Evolutionary conservation across 2,888 invertebrate genomes (phyloP).

Genomic region (Athalia cordata): DNA sequence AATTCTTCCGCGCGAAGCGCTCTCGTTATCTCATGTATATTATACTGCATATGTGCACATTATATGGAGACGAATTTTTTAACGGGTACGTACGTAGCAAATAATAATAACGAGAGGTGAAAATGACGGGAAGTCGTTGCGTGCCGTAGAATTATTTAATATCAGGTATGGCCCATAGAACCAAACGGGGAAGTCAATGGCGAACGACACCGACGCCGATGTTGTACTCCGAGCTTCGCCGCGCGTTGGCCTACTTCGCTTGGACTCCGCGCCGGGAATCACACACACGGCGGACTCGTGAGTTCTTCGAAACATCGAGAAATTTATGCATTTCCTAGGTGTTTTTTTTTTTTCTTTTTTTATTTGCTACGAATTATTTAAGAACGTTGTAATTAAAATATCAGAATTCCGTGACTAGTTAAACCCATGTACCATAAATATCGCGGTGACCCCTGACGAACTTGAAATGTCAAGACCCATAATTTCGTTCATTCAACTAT

Average conservation of each 20-base stretch:
- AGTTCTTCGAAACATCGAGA: slow-evolving; percentile 9
- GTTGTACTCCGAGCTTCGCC: slow-evolving; percentile 4
- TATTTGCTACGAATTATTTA: background rate
- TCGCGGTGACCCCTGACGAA: background rate
- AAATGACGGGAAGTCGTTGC: background rate
- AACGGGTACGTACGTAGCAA: background rate
- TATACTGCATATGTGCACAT: background rate
- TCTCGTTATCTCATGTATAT: background rate
- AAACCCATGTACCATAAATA: slow-evolving; percentile 1
- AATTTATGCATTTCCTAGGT: background rate
- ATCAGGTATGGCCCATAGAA: background rate
- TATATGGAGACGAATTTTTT: background rate
- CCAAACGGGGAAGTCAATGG: slow-evolving; percentile 30
- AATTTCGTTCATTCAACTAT: too few relatives aligned
- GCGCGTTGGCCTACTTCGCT: slow-evolving; percentile 32
- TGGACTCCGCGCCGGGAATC: background rate
- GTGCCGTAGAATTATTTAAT: slow-evolving; percentile 4
- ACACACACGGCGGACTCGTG: background rate
- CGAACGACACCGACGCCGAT: background rate
- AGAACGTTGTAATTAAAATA: background rate
- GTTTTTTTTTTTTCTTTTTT: too few relatives aligned
- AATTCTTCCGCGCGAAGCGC: slow-evolving; percentile 15
- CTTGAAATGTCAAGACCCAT: too few relatives aligned
- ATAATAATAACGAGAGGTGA: background rate
- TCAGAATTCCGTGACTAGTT: background rate